Evolutionary conservation across 2,888 invertebrate species (phyloP).

Genomic region (Listrodromus nycthemerus): DNA sequence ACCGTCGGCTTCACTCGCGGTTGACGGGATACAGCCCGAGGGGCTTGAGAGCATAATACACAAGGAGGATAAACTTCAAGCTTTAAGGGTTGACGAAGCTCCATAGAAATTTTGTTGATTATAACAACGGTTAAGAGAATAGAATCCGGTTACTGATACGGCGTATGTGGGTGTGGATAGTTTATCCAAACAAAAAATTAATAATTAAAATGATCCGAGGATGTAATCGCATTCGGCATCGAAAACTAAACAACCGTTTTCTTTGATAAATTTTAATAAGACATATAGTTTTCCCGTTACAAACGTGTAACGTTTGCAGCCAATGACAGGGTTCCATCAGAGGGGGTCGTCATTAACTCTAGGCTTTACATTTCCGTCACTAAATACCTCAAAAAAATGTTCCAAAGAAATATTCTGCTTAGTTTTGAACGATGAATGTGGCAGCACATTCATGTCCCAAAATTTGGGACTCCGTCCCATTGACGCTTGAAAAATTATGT

Average conservation of each 20-base stretch:
- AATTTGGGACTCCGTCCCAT: not conserved
- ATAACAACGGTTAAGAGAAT: constrained; percentile 64
- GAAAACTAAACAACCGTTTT: not conserved
- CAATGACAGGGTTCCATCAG: not conserved
- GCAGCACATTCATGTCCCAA: too few species aligned
- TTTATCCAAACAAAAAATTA: not conserved
- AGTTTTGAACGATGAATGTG: not conserved
- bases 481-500: not conserved
- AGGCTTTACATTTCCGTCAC: not conserved
- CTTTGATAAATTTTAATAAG: not conserved
- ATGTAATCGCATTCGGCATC: not conserved
- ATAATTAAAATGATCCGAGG: not conserved
- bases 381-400: not conserved
- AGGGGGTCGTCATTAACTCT: not conserved
- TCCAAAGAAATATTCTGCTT: not conserved
- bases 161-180: not conserved
- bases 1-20: constrained; percentile 65
- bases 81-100: constrained; percentile 41
- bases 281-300: not conserved
- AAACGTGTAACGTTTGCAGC: not conserved
- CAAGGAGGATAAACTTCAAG: constrained; percentile 31
- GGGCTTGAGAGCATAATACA: constrained; percentile 35
- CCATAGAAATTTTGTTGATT: constrained; percentile 69
- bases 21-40: constrained; percentile 43
- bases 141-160: constrained; percentile 33